Evolutionary conservation across 2,113 vertebrate genomes (phyloP), one percentile per base, ranked within the genome.

Genomic region (Pseudorhombus dupliciocellatus): DNA sequence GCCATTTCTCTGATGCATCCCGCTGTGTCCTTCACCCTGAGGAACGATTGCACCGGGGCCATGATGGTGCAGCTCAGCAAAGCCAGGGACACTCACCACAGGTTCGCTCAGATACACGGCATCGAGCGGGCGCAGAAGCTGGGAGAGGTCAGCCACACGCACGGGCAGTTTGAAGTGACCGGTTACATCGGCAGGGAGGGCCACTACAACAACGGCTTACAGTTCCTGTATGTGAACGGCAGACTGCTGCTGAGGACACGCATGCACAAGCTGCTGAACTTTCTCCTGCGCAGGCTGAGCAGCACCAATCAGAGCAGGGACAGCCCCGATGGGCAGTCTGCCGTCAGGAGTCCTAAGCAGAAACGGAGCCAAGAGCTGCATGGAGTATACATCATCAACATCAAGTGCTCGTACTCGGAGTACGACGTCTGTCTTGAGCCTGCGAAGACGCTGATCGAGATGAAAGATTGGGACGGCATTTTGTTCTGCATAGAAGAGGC

Each of bases 401-500:
- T 99, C 24, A 94, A 94, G 53, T 98, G 98, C 79, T 85, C 83
- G 0, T 94, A 92, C 81, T 93, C 93, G 4, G 96, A 97, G 40
- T 99, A 98, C 72, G 98, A 99, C 67, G 90, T 98, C 40, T 96
- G 95, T 84, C 86, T 98, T 44, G 97, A 99, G 74, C 97, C 98
- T 68, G 91, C 95, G 62, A 98, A 98, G 91, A 97, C 95, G 50
- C 87, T 98, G 10, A 95, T 99, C 44, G 97, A 99, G 84, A 98
- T 99, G 86, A 96, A 93, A 84, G 94, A 96, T 75, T 99, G 98
- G 97, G 94, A 96, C 73, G 84, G 85, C 56, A 73, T 97, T 77
- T 76, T 97, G 67, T 58, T 85, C 60, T 97, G 96, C 44, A 1
- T 98, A 57, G 96, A 98, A 60, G 95, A 96, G 86, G 94, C 94